A percentile compares a stretch with the other conserved stretches of the same genome.
Conservation (phyloP, 30 jellyfish, hydroid and myxozoan genomes). For the Rhopilema esculentum region DNA sequence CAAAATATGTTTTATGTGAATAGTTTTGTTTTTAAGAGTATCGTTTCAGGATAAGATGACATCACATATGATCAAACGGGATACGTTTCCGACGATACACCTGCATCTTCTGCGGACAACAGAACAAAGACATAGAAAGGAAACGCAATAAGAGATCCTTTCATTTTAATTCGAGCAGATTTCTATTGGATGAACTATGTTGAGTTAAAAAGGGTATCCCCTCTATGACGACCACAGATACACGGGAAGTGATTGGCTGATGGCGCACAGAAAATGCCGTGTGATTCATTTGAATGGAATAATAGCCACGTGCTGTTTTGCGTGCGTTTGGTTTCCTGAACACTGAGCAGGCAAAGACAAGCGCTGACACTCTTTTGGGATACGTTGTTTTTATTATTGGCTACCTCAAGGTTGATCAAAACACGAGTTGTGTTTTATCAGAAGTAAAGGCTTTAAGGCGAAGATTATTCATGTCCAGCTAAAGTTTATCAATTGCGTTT, state of each 20-base stretch:
- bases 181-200: neutral
- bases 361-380: slow-evolving; percentile 69
- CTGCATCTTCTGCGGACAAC: neutral
- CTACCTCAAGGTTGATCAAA: slow-evolving; percentile 40
- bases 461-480: slow-evolving; percentile 21
- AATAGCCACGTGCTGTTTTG: slow-evolving; percentile 83
- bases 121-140: neutral
- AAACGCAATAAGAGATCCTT: neutral
- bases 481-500: neutral
- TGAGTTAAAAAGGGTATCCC: slow-evolving; percentile 41
- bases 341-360: slow-evolving; percentile 71
- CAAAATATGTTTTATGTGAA: too few relatives aligned
- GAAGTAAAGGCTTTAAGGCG: slow-evolving; percentile 27
- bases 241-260: slow-evolving; percentile 73
- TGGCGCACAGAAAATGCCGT: slow-evolving; percentile 59
- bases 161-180: neutral
- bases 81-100: neutral
- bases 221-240: slow-evolving; percentile 36
- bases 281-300: slow-evolving; percentile 73
- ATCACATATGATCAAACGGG: neutral
- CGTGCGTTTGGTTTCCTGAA: slow-evolving; percentile 82
- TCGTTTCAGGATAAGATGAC: neutral
- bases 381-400: slow-evolving; percentile 71
- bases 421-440: slow-evolving; percentile 18
- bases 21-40: neutral